phyloP scores from a whole-genome alignment of 2,797 vertebrate genomes.

The Petrocephalus sullivani region DNA sequence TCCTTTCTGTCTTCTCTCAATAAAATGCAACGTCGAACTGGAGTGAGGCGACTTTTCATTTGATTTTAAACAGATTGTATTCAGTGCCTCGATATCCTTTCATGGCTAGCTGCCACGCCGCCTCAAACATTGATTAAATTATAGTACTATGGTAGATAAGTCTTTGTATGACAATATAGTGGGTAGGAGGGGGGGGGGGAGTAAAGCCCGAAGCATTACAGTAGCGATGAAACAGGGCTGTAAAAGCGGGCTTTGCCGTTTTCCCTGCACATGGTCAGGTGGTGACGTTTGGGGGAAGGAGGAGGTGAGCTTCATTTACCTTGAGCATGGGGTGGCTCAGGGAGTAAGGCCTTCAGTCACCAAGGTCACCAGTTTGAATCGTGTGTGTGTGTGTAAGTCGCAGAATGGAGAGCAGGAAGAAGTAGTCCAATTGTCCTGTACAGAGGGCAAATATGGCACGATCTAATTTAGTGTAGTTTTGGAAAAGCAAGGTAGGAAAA shows the following conservation, averaged over 20 bases:
- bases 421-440: not conserved
- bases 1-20: slow-evolving; percentile 6
- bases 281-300: slow-evolving; percentile 20
- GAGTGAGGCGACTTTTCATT: slow-evolving; percentile 13
- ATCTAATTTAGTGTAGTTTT: not conserved
- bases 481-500: not conserved
- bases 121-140: slow-evolving; percentile 7
- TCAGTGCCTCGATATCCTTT: not conserved
- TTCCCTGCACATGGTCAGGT: slow-evolving; percentile 11
- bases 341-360: not conserved
- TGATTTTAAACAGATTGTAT: slow-evolving; percentile 11
- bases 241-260: slow-evolving; percentile 12
- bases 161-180: not conserved
- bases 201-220: not conserved
- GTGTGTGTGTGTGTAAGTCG: not conserved
- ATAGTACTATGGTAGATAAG: not conserved
- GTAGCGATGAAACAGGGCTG: not conserved
- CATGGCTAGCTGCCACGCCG: slow-evolving; percentile 4
- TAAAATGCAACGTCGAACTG: slow-evolving; percentile 3
- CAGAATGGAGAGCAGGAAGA: not conserved
- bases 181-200: not conserved
- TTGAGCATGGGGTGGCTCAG: not conserved
- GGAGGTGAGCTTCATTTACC: not conserved
- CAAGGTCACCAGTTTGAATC: not conserved
- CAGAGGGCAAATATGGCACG: not conserved